Percentiles rank a stretch among this genome's conserved stretches.
These are phyloP conservation scores for Dendrolimus punctatus DNA, from an alignment of 1,140 invertebrate genomes.

Conservation along the genomic window DNA sequence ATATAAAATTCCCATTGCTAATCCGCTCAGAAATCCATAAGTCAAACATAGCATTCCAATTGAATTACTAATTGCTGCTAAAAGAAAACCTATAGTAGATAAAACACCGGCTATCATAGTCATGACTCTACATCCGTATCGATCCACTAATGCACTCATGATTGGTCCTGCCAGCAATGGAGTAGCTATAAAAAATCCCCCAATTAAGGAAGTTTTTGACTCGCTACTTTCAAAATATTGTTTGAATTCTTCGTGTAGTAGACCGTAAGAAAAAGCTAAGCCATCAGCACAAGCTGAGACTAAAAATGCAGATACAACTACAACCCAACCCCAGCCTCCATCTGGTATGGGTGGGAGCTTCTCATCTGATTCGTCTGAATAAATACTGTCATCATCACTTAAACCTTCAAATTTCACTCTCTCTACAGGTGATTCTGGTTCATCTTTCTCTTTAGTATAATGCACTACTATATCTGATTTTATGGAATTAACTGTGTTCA, in stretches of 20 bases:
- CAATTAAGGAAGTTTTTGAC: constrained; percentile 88
- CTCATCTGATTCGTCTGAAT: constrained; percentile 30
- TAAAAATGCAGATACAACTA: constrained; percentile 85
- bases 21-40: constrained; percentile 87
- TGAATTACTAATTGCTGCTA: constrained; percentile 80
- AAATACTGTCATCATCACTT: constrained; percentile 45
- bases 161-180: constrained; percentile 88
- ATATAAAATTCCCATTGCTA: constrained; percentile 88
- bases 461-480: constrained; percentile 40
- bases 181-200: constrained; percentile 88
- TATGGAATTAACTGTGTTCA: constrained; percentile 41
- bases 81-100: constrained; percentile 82
- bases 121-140: constrained; percentile 88
- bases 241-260: constrained; percentile 88
- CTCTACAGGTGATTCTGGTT: constrained; percentile 34
- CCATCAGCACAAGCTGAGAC: constrained; percentile 93
- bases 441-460: constrained; percentile 27
- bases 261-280: constrained; percentile 91
- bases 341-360: constrained; percentile 51
- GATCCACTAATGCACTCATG: constrained; percentile 89
- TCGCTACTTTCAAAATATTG: constrained; percentile 84
- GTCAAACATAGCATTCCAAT: constrained; percentile 85
- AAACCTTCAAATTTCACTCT: constrained; percentile 51
- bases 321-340: constrained; percentile 83
- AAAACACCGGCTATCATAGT: constrained; percentile 84